Base-by-base conservation (phyloP, 92 coral and sea anemone species). In the Paramuricea clavata region DNA sequence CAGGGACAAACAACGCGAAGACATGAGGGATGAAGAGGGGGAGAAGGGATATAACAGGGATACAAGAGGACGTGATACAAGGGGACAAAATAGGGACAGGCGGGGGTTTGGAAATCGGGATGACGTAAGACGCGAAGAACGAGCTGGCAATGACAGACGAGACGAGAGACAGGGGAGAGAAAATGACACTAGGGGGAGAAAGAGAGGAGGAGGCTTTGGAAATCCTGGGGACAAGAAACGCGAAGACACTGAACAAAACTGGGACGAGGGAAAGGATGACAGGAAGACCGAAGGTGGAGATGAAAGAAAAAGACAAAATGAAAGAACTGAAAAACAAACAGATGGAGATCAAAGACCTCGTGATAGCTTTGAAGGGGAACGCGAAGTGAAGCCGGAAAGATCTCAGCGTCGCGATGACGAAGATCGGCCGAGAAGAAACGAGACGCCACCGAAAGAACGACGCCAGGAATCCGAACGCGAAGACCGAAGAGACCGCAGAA, bases 181-280 rank as follows among this genome's bases (percentile, higher is more conserved):
- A 61, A 86, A 78, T 56, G 78, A 16, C 1, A 59, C 78, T 59
- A 21, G 78, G 69, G 39, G 49, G 36, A 49, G 69, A 62, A 33
- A 82, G 85, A 41, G 60, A 78, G 36, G 61, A 67, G 64, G 76
- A 67, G 54, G 44, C 47, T 41, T 27, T 68, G 41, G 76, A 54
- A 21, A 54, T 4, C 44, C 44, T 39, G 44, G 5, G 10, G 44
- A 10, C 5, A 39, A 39, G 44, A 39, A 39, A 39, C 44, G 44
- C 10, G 70, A 88, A 21, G 23, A 41, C 5, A 30, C 62, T 35
- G 91, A 81, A 35, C 60, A 39, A 33, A 30, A 76, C 43, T 35
- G 49, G 57, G 50, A 82, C 30, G 69, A 62, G 35, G 69, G 76
- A 31, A 60, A 79, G 49, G 76, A 81, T 6, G 81, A 78, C 39